Base-by-base conservation (phyloP, 1,140 invertebrate genomes). In the Drosophila lini region DNA sequence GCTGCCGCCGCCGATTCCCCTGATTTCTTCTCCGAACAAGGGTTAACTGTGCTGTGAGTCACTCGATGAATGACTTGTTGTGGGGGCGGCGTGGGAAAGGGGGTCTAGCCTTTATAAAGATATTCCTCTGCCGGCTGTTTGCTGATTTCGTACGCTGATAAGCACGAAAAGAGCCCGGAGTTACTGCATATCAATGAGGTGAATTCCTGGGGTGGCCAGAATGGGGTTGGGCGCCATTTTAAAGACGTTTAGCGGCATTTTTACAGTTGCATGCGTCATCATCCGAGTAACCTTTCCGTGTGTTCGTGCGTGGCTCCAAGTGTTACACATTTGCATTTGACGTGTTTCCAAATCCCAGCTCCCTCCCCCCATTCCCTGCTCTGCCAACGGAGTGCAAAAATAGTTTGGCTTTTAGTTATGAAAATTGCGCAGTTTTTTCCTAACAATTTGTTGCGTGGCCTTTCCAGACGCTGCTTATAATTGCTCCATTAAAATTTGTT, bases 401-500 rank as follows among this genome's bases (percentile, higher is more conserved):
- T 82, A 82, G 78, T 82, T 85, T 73, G 65, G 41, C 69, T 81
- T 73, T 80, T 82, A 67, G 80, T 80, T 74, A 69, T 79, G 65
- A 82, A 88, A 88, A 84, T 68, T 53, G 76, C 61, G 76, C 61
- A 74, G 63, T 61, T 81, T 58, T 76, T 48, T 16, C 36, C 36
- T 47, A 55, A 19, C 45, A 63, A 52, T 52, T 68, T 85, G 50
- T 73, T 71, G 82, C 83, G 75, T 70, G 83, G 75, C 83, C 69
- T 78, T 78, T 64, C 61, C 75, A 83, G 84, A 80, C 84, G 80
- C 84, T 88, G 76, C 77, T 80, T 89, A 88, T 89, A 88, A 88
- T 88, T 88, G 84, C 83, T 88, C 84, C 83, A 89, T 89, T 88
- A 89, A 88, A 88, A 89, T 88, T 80, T 88, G 83, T 89, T 89